Base-by-base conservation (phyloP, 2,888 invertebrate species). In the Anagyrus pseudococci region DNA sequence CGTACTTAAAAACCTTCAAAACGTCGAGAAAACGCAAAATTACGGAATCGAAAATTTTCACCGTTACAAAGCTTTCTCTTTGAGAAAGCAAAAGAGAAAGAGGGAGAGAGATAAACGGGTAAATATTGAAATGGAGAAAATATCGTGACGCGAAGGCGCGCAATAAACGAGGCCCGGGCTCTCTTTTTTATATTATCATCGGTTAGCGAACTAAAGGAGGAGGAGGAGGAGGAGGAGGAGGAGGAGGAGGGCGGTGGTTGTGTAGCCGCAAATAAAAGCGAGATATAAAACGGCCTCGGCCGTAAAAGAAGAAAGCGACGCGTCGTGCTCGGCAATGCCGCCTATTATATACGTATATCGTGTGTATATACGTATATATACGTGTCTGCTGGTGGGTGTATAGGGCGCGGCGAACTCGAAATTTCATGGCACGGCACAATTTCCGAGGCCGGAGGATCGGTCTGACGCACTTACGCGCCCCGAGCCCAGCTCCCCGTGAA, bases 181-280 rank as follows among this genome's bases (percentile, higher is more conserved):
- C 43, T 10, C 6, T n/a, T 43, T 64, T 64, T 56, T 56, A 56
- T 60, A 56, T 60, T 52, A 52, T 47, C 52, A 64, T 60, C 59
- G 59, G 48, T 52, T 59, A 52, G 25, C 55, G 58, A 58, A 48
- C 56, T n/a, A n/a, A n/a, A n/a, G n/a, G n/a, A n/a, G n/a, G n/a
- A n/a, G n/a, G n/a, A n/a, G n/a, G n/a, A n/a, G n/a, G n/a, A n/a
- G n/a, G n/a, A n/a, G n/a, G n/a, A n/a, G n/a, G n/a, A n/a, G n/a
- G n/a, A n/a, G n/a, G n/a, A 43, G 43, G 6, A 17, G n/a, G 43
- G 43, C 43, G 33, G 7, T 43, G 6, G 43, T 15, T 37, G 8
- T 37, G 37, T 10, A 37, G 13, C 7, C 8, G 43, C n/a, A 8
- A 10, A n/a, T 6, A 43, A 43, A n/a, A 43, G 43, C 7, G 19